phyloP scores from a whole-genome alignment of 2,888 invertebrate genomes.

The Trypoxylon attenuatum region DNA sequence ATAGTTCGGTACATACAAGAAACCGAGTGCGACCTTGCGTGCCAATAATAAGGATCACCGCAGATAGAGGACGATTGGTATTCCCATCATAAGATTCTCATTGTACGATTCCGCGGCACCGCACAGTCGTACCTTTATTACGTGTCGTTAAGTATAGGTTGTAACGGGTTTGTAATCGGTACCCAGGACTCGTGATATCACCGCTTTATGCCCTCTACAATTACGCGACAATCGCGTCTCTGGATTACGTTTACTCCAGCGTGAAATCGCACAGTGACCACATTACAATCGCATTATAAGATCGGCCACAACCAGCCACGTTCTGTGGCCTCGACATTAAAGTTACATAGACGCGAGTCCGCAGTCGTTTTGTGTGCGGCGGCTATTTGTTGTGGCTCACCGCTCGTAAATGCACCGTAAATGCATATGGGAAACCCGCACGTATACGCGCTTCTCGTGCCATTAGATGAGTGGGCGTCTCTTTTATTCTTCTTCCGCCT shows the following conservation, averaged over 20 bases:
- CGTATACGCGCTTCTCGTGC: too few species aligned
- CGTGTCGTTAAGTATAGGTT: neutral
- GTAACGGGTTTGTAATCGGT: neutral
- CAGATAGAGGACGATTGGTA: too few species aligned
- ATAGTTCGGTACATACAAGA: too few species aligned
- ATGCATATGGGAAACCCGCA: too few species aligned
- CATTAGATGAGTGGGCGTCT: too few species aligned
- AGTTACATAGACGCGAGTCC: neutral
- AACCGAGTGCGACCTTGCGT: too few species aligned
- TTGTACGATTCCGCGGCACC: neutral
- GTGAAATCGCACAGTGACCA: neutral
- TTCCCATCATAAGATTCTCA: neutral
- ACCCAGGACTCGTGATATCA: neutral
- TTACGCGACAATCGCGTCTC: neutral
- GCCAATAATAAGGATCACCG: too few species aligned
- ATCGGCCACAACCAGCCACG: neutral
- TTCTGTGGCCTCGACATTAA: neutral
- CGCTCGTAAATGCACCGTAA: too few species aligned
- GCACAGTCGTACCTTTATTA: neutral
- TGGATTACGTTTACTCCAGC: neutral
- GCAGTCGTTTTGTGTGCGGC: neutral
- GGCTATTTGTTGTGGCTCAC: neutral
- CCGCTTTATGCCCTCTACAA: neutral
- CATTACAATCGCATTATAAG: neutral
- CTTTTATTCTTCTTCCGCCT: too few species aligned